Evolutionary conservation across 1,140 invertebrate species (phyloP).

Genomic region (Drosophila trapezifrons): DNA sequence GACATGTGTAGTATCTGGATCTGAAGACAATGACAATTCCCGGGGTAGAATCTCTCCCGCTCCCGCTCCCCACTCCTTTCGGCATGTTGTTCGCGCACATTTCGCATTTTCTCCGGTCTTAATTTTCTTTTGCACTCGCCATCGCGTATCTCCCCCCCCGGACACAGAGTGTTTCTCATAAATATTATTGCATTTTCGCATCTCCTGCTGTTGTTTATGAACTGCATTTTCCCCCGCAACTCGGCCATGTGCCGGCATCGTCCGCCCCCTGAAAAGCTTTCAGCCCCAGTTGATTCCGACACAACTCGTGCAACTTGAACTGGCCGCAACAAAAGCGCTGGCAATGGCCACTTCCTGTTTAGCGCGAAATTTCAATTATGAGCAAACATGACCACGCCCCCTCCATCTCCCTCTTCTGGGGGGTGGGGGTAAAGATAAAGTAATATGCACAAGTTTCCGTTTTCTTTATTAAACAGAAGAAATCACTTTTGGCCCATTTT

Average conservation of each 20-base stretch:
- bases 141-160: conserved; percentile 5
- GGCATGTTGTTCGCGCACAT: conserved; percentile 35
- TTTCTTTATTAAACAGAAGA: conserved; percentile 62
- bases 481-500: conserved; percentile 77
- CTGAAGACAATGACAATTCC: conserved; percentile 57
- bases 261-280: conserved; percentile 43
- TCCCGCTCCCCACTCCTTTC: neutral
- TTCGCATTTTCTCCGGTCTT: conserved; percentile 54
- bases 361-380: conserved; percentile 82
- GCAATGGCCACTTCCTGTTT: conserved; percentile 73
- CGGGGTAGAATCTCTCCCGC: conserved; percentile 8
- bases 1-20: conserved; percentile 41
- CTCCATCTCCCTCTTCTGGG: neutral
- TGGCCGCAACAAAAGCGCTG: conserved; percentile 54
- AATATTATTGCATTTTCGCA: conserved; percentile 64
- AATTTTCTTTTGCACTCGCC: conserved; percentile 40
- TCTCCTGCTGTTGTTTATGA: conserved; percentile 58
- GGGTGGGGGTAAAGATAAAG: conserved; percentile 49
- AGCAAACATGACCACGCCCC: conserved; percentile 60
- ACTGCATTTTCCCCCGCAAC: conserved; percentile 40
- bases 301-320: conserved; percentile 59
- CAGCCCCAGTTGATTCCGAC: conserved; percentile 42
- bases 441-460: conserved; percentile 66
- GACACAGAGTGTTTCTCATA: conserved; percentile 51
- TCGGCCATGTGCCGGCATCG: conserved; percentile 47